These are phyloP conservation scores for Zaprionus tsacasi DNA, from an alignment of 1,140 invertebrate genomes.

Conservation along the genomic window DNA sequence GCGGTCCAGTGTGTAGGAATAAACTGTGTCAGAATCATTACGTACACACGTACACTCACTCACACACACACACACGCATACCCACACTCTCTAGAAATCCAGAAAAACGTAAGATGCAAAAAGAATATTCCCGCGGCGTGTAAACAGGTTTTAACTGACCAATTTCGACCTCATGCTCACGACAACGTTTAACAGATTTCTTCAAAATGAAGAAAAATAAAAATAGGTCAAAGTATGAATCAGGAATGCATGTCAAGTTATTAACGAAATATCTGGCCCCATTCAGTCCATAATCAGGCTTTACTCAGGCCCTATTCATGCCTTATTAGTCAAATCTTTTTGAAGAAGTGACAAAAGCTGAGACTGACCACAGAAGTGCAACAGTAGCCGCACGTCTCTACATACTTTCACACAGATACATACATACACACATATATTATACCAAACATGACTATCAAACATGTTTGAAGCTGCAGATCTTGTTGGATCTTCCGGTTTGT, in stretches of 20 bases:
- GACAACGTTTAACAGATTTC: constrained; percentile 34
- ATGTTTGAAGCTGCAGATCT: background rate
- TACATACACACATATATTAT: background rate
- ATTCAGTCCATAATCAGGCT: background rate
- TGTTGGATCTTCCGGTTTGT: background rate
- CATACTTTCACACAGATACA: background rate
- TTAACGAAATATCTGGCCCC: background rate
- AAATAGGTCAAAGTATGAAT: constrained; percentile 29
- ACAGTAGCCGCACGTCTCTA: background rate
- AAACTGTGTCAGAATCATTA: constrained; percentile 57
- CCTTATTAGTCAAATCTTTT: background rate
- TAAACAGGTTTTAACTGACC: constrained; percentile 43
- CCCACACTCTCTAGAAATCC: background rate
- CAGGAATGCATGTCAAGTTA: background rate
- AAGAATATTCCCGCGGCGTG: constrained; percentile 28
- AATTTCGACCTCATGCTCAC: constrained; percentile 29
- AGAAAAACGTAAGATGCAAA: constrained; percentile 34
- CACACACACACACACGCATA: constrained; percentile 6
- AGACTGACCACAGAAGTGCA: background rate
- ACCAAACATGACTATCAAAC: constrained; percentile 14
- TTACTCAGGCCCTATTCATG: no score
- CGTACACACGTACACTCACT: background rate
- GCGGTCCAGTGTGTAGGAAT: constrained; percentile 27
- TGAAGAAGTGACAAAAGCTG: background rate
- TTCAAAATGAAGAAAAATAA: constrained; percentile 26